Base-by-base conservation (phyloP, 1,140 invertebrate genomes). In the Ruditapes philippinarum region DNA sequence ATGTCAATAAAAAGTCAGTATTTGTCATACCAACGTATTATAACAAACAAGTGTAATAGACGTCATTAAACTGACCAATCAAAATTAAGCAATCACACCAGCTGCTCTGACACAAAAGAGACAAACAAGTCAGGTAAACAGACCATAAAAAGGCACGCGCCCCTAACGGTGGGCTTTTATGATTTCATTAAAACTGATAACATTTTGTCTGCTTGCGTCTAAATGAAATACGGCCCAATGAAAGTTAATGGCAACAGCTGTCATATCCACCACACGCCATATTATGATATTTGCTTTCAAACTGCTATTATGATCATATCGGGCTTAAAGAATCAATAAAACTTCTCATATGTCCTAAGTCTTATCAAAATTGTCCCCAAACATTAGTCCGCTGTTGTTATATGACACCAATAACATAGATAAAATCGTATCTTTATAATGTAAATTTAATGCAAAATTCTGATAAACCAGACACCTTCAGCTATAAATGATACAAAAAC, bases 61-160 rank as follows among this genome's bases (percentile, higher is more conserved):
- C 5, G 28, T 17, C 65, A 65, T 57, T 57, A 38, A 38, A 17
- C 25, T n/a, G 22, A 70, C 65, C 65, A 70, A 70, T 70, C 65
- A 70, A n/a, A 70, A 70, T 38, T 4, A 9, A 38, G 33, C 4
- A 70, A 38, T 70, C 22, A 19, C 14, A 40, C 3, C 65, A 70
- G 65, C 65, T 70, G 65, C 65, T 5, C 7, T 19, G 3, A n/a
- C 1, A 70, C 65, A 70, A 70, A 62, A 38, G 65, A 70, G 33
- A 38, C 22, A 70, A 38, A n/a, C 11, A 5, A 38, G 33, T 33
- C 12, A 36, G 65, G 33, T 40, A 12, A 70, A 11, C 28, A 38
- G 33, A 70, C 65, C 65, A n/a, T 70, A n/a, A 70, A 70, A 38
- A 28, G 65, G 65, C 65, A 70, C 65, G 65, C 28, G 65, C 65